Evolutionary conservation across 1,140 invertebrate genomes (phyloP).

Genomic region (Hestina assimilis): DNA sequence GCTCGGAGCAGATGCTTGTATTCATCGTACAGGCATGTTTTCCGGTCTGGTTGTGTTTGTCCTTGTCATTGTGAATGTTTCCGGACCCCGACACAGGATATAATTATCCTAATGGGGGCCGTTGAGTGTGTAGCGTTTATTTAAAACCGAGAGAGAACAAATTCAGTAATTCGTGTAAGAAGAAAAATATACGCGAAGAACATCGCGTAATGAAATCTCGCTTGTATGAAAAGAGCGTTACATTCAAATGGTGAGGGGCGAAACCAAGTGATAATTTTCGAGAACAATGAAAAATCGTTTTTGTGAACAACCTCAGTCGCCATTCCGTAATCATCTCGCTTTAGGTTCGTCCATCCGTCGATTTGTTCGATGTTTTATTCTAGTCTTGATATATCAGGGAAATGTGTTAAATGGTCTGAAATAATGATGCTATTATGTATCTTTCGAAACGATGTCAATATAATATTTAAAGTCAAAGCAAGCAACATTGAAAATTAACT

Average conservation of each 20-base stretch:
- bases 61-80: too few species aligned
- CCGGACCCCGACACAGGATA: too few species aligned
- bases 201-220: background rate
- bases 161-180: background rate
- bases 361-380: slow-evolving; percentile 15
- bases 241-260: slow-evolving; percentile 6
- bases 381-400: background rate
- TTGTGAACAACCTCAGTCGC: background rate
- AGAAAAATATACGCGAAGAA: background rate
- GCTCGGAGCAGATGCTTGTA: too few species aligned
- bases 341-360: slow-evolving; percentile 9
- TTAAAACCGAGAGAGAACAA: background rate
- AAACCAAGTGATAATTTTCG: slow-evolving; percentile 14
- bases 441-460: too few species aligned
- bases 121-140: too few species aligned
- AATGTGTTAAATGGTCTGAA: background rate
- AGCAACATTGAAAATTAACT: too few species aligned
- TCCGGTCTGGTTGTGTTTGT: too few species aligned
- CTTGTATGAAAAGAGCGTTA: slow-evolving; percentile 6
- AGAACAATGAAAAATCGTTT: slow-evolving; percentile 18
- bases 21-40: too few species aligned
- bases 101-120: too few species aligned
- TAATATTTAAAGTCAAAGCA: too few species aligned
- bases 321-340: slow-evolving; percentile 4
- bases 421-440: background rate